Percentiles rank a stretch among this genome's conserved stretches.
Conservation (phyloP, 2,888 invertebrate species). For the Drosophila differens region DNA sequence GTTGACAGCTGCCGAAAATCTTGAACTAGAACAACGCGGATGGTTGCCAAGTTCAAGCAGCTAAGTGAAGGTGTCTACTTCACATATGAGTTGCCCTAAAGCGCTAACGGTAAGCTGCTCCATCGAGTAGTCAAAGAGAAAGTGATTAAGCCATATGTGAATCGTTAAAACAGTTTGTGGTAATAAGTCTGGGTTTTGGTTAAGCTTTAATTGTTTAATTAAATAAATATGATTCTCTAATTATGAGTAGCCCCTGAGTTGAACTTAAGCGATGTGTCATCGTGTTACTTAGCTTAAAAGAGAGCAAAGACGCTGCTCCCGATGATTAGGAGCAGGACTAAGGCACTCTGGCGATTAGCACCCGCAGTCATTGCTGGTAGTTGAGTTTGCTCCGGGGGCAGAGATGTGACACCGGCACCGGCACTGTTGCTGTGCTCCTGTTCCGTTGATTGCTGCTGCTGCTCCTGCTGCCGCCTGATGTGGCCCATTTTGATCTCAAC, state of each 20-base stretch:
- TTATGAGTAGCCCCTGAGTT: slow-evolving; percentile 68
- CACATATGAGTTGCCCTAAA: slow-evolving; percentile 54
- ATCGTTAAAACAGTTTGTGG: neutral
- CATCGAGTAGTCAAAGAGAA: slow-evolving; percentile 40
- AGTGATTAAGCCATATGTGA: neutral
- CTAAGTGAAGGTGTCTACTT: slow-evolving; percentile 68
- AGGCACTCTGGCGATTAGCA: neutral
- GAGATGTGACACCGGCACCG: slow-evolving; percentile 9
- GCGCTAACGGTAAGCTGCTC: slow-evolving; percentile 59
- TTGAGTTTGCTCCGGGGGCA: slow-evolving; percentile 28
- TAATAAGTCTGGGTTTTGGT: slow-evolving; percentile 18
- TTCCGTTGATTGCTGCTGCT: slow-evolving; percentile 22
- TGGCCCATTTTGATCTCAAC: slow-evolving; percentile 63
- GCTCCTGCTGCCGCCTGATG: slow-evolving; percentile 24
- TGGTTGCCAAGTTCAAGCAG: slow-evolving; percentile 47
- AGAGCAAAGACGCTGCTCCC: slow-evolving; percentile 23
- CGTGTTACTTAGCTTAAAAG: slow-evolving; percentile 32
- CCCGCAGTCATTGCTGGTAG: slow-evolving; percentile 22
- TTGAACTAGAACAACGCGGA: neutral
- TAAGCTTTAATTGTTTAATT: slow-evolving; percentile 48
- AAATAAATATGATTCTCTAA: slow-evolving; percentile 35
- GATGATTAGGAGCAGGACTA: slow-evolving; percentile 30
- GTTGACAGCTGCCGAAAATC: neutral
- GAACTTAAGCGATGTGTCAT: slow-evolving; percentile 32
- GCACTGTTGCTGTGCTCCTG: slow-evolving; percentile 33